Evolutionary conservation across 2,113 vertebrate species (phyloP), one percentile per base, ranked within the genome.

Genomic region (Scalopus aquaticus): DNA sequence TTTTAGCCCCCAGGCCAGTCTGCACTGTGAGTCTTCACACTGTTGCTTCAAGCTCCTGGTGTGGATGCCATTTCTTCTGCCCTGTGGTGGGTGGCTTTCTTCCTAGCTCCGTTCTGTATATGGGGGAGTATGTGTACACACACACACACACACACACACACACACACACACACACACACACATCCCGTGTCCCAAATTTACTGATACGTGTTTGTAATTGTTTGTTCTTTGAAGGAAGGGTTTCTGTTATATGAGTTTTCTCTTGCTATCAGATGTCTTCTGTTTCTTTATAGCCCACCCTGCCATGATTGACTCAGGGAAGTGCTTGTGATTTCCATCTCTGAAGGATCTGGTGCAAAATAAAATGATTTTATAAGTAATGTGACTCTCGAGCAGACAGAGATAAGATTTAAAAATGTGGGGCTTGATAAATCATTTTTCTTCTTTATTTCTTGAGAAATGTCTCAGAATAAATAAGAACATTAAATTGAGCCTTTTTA

Each of bases 391-490:
- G 77, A 79, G 56, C 76, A 88, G 37, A 73, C 6, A 82, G 39
- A 89, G 83, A 54, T 65, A 46, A 76, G 64, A 46, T 86, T 93
- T 64, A 19, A 79, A 96, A 77, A 51, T 37, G 64, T 39, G 10
- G 77, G 65, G 37, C 70, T 3, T 93, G 73, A 60, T 54, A 94
- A 90, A 37, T 78, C 26, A 82, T 74, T 89, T 96, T 87, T 80
- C 76, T 94, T 73, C 42, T 77, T 46, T 90, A 79, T 81, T 87
- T 95, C 44, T 92, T 88, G 54, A 92, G 90, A 90, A 90, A 94
- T 90, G 46, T 70, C n/a, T 90, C 77, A 69, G 46, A 84, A 93
- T 96, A 96, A 95, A 92, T 54, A 94, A 79, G 56, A 89, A 60
- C 62, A 79, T 85, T 69, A 92, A 85, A 90, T 11, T 80, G 80